Evolutionary conservation across 2,113 vertebrate genomes (phyloP).

Genomic region (Malurus elegans): DNA sequence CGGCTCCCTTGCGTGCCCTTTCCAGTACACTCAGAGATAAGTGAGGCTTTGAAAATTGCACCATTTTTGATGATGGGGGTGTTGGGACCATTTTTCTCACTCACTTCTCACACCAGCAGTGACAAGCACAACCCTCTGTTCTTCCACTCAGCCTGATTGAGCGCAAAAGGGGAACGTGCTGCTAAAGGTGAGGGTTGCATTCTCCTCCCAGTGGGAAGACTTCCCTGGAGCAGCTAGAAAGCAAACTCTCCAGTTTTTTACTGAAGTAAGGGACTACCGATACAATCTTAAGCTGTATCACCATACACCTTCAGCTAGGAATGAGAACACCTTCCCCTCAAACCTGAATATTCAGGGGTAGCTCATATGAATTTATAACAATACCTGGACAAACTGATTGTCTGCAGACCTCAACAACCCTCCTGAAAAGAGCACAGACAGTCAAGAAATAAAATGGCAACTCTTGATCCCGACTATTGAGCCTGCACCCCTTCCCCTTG

Average conservation of each 20-base stretch:
- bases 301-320: not conserved
- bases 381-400: not conserved
- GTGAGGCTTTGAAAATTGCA: not conserved
- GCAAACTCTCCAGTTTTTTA: not conserved
- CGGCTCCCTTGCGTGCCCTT: not conserved
- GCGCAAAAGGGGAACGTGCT: not conserved
- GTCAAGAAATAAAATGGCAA: not conserved
- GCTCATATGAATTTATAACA: not conserved
- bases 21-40: not conserved
- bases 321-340: rapidly evolving
- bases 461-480: not conserved
- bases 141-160: not conserved
- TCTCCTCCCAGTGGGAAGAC: not conserved
- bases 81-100: not conserved
- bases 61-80: not conserved
- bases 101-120: not conserved
- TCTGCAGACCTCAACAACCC: not conserved
- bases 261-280: not conserved
- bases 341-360: not conserved
- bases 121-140: not conserved
- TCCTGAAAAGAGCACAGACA: not conserved
- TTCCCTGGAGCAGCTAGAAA: not conserved
- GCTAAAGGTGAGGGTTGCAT: not conserved
- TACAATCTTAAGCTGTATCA: not conserved
- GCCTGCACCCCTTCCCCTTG: not conserved